Conservation (phyloP, 2,113 vertebrate genomes). For the Saguinus midas region DNA sequence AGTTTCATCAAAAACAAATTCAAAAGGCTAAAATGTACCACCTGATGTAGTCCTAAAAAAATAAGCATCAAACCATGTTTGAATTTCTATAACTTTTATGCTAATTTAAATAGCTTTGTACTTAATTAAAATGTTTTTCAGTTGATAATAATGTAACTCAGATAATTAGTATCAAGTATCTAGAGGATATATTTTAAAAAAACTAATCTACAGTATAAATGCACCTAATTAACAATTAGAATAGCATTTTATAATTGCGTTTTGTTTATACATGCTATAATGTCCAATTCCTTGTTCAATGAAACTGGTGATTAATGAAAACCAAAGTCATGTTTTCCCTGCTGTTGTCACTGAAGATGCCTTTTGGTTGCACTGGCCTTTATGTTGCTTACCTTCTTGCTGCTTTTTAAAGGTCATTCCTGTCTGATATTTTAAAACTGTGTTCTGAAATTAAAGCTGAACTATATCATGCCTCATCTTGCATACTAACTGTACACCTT, state of each 20-base stretch:
- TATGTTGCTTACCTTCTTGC: background rate
- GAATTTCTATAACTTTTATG: conserved; percentile 82
- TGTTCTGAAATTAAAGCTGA: conserved; percentile 16
- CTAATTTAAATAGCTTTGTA: conserved; percentile 83
- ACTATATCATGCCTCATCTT: background rate
- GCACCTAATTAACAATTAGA: conserved; percentile 85
- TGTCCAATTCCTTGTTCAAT: conserved; percentile 72
- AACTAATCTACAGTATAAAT: conserved; percentile 83
- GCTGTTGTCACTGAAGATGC: conserved; percentile 31
- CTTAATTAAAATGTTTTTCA: conserved; percentile 88
- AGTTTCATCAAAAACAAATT: conserved; percentile 76
- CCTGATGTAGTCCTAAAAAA: conserved; percentile 72
- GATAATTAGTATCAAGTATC: conserved; percentile 87
- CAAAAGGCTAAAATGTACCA: conserved; percentile 60
- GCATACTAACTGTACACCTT: background rate
- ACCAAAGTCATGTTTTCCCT: conserved; percentile 75
- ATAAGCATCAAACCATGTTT: conserved; percentile 78
- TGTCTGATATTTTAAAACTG: background rate
- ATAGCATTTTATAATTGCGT: conserved; percentile 82
- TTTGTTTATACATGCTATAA: conserved; percentile 84
- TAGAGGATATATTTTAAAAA: conserved; percentile 85
- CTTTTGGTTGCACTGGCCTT: background rate
- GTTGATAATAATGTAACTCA: conserved; percentile 83
- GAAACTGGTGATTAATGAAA: conserved; percentile 79
- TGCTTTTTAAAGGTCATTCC: background rate